Evolutionary conservation across 2,888 invertebrate species (phyloP), one percentile per base, ranked within the genome.

Genomic region (Diarsia dahlii): DNA sequence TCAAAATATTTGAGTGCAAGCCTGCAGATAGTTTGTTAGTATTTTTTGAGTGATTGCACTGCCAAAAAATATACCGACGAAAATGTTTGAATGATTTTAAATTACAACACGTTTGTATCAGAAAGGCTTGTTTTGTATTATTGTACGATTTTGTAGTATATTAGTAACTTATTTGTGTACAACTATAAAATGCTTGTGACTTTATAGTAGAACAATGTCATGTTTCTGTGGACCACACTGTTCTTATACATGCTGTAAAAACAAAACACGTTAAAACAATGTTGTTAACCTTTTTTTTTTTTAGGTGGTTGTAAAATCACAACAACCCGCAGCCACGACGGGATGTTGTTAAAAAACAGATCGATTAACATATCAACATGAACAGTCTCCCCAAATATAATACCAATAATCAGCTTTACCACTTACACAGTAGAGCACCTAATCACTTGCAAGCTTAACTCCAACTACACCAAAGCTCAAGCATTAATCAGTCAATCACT

Each of bases 401-500:
- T 20, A 9, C 3, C 10, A 62, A 45, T 45, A 18, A 45, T 8
- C 13, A 45, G n/a, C n/a, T 63, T 45, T 63, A 1, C 20, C 5
- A 39, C 56, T 23, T 23, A 13, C 45, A 60, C 34, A 45, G 13
- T 45, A 6, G 6, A n/a, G 10, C 1, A 0, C n/a, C 39, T 63
- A 63, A 63, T 63, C 45, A 46, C 15, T 54, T 18, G 15, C 20
- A 20, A 56, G 20, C 9, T 13, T 10, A 66, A 58, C 15, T 45
- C 15, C 13, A 39, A 20, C 6, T 13, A 28, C 13, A 50, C 3
- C 3, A 28, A 60, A 50, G 28, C n/a, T 9, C 39, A 3, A 10
- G 18, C 13, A 80, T 45, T 63, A 79, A 71, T 71, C 20, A 52
- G n/a, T 71, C 72, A 48, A 64, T 58, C 64, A 45, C 73, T 56